These are phyloP conservation scores for Pelodytes ibericus DNA, from an alignment of 2,797 vertebrate genomes.

Conservation along the genomic window DNA sequence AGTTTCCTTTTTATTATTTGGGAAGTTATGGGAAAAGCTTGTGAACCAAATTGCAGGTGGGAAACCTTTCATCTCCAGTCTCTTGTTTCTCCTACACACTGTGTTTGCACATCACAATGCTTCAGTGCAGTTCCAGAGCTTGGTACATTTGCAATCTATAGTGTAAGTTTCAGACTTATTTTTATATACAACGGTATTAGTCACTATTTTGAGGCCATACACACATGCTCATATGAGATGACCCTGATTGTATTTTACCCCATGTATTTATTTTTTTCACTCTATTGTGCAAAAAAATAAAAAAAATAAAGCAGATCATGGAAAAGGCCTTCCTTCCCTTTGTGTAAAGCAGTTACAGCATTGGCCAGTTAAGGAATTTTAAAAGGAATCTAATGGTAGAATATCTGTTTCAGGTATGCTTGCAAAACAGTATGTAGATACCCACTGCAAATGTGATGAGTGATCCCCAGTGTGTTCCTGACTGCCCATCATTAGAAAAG, in stretches of 20 bases:
- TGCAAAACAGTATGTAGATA: background rate
- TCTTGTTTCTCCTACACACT: slow-evolving; percentile 6
- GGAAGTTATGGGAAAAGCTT: slow-evolving; percentile 50
- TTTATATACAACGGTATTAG: too few species aligned
- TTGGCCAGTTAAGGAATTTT: too few species aligned
- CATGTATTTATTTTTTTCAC: too few species aligned
- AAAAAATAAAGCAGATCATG: too few species aligned
- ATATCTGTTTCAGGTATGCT: too few species aligned
- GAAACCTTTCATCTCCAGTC: slow-evolving; percentile 46
- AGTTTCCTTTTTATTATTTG: slow-evolving; percentile 47
- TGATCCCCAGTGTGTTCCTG: background rate
- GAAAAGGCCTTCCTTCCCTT: too few species aligned
- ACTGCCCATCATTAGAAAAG: background rate
- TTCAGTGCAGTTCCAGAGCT: slow-evolving; percentile 25
- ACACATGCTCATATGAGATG: too few species aligned
- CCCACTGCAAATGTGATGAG: background rate
- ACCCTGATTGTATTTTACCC: too few species aligned
- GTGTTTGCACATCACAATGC: slow-evolving; percentile 32
- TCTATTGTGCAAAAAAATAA: too few species aligned
- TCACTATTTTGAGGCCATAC: too few species aligned
- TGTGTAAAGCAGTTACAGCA: too few species aligned
- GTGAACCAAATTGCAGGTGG: slow-evolving; percentile 43
- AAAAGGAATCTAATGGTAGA: too few species aligned
- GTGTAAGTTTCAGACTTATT: background rate
- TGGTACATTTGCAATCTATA: slow-evolving; percentile 15